phyloP scores from a whole-genome alignment of 2,113 vertebrate species.

The Puffinus mauretanicus region DNA sequence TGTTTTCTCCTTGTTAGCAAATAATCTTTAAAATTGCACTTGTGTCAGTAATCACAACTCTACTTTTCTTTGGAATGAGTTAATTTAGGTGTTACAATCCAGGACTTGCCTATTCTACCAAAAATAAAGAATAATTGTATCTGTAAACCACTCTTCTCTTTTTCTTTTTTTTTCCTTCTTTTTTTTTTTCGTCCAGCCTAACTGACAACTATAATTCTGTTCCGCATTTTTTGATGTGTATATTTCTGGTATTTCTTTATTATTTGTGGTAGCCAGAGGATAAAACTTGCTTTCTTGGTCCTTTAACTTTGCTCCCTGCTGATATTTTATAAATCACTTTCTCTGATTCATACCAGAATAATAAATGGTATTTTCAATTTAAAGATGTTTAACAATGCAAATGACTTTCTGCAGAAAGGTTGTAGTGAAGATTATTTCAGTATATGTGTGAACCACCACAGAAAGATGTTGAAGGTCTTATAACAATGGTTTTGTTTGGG shows the following conservation, averaged over 20 bases:
- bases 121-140: background rate
- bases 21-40: background rate
- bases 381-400: background rate
- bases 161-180: too few relatives aligned
- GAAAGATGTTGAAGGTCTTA: background rate
- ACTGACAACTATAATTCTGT: background rate
- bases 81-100: background rate
- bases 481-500: background rate
- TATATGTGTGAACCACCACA: background rate
- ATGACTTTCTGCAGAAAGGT: background rate
- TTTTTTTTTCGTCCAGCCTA: background rate
- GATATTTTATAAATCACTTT: background rate
- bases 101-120: background rate
- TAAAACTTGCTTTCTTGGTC: background rate
- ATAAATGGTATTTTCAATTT: background rate
- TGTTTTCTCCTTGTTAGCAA: background rate
- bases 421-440: background rate
- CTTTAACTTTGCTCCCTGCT: background rate
- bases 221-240: background rate
- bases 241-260: background rate
- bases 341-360: background rate
- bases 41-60: background rate
- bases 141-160: background rate
- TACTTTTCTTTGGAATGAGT: background rate
- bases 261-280: background rate